These are phyloP conservation scores for Dysdera silvatica DNA, from an alignment of 1,140 invertebrate genomes.

Conservation along the genomic window DNA sequence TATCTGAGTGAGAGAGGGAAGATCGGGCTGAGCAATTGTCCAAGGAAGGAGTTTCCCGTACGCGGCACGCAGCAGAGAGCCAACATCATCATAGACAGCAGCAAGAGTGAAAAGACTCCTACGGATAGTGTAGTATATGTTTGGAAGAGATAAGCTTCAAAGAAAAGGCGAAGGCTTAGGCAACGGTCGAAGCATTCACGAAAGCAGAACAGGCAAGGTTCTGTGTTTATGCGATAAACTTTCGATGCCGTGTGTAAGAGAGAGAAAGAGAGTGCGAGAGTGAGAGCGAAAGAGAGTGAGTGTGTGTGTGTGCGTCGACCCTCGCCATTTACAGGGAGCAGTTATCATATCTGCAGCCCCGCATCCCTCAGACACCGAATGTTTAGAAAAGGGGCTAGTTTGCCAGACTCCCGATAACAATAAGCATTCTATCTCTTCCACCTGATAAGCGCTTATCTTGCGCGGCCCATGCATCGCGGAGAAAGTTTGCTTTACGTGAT, in stretches of 20 bases:
- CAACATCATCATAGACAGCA: constrained; percentile 1
- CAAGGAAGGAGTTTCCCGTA: constrained; percentile 23
- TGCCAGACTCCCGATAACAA: constrained; percentile 26
- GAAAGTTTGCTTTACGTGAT: constrained; percentile 26
- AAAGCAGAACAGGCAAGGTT: constrained; percentile 1
- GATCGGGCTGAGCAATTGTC: constrained; percentile 27
- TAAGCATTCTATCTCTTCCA: constrained; percentile 26
- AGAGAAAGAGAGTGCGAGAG: no score
- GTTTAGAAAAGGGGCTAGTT: constrained; percentile 28
- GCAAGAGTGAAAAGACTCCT: constrained; percentile 17
- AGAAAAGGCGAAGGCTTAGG: constrained; percentile 25
- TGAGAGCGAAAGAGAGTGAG: no score
- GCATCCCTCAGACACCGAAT: constrained; percentile 18
- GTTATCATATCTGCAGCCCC: constrained; percentile 26
- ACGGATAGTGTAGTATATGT: constrained; percentile 26
- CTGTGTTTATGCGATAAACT: constrained; percentile 30
- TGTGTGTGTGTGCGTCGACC: no score
- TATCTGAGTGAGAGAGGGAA: neutral
- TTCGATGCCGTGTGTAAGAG: no score
- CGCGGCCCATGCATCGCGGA: constrained; percentile 1
- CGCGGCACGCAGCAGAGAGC: neutral
- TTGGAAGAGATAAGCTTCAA: constrained; percentile 25
- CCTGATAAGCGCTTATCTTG: constrained; percentile 25
- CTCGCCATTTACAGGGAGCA: constrained; percentile 25
- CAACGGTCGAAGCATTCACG: neutral